phyloP scores from a whole-genome alignment of 1,140 invertebrate genomes.

The Trichonephila clavipes region DNA sequence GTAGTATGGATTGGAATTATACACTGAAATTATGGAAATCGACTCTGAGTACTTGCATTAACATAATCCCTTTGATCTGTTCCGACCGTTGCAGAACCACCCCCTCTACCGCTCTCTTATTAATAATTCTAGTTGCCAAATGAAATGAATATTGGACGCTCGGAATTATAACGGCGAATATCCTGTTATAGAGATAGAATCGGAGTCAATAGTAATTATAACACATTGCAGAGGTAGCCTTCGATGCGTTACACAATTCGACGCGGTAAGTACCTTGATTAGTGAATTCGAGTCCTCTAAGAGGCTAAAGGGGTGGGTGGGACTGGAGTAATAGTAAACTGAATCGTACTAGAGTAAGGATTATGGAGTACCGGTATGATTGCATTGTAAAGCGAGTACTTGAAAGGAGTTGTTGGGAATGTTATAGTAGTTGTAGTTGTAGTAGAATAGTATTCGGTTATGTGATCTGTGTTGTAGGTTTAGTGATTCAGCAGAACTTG shows the following conservation, averaged over 20 bases:
- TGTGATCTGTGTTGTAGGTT: neutral
- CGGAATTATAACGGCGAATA: conserved; percentile 27
- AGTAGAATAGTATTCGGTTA: neutral
- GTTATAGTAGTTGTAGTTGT: neutral
- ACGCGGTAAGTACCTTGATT: conserved; percentile 14
- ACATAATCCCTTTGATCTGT: conserved; percentile 35
- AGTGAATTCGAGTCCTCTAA: neutral
- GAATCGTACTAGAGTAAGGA: conserved; percentile 36
- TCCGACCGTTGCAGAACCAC: neutral
- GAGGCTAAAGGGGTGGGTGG: neutral
- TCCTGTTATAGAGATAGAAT: conserved; percentile 30
- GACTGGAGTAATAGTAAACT: conserved; percentile 15
- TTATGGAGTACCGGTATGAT: conserved; percentile 22
- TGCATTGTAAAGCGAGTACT: conserved; percentile 14
- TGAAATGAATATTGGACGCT: conserved; percentile 27
- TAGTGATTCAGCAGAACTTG: neutral
- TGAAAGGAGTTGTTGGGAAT: neutral
- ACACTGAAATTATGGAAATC: conserved; percentile 14
- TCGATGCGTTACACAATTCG: conserved; percentile 24
- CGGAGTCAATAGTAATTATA: conserved; percentile 38
- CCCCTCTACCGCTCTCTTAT: neutral
- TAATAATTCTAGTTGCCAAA: conserved; percentile 30
- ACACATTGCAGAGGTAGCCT: neutral
- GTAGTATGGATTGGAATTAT: conserved; percentile 9
- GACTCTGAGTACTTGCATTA: conserved; percentile 9